These are phyloP conservation scores for Drosophila testacea DNA, from an alignment of 2,888 invertebrate species.

Conservation along the genomic window DNA sequence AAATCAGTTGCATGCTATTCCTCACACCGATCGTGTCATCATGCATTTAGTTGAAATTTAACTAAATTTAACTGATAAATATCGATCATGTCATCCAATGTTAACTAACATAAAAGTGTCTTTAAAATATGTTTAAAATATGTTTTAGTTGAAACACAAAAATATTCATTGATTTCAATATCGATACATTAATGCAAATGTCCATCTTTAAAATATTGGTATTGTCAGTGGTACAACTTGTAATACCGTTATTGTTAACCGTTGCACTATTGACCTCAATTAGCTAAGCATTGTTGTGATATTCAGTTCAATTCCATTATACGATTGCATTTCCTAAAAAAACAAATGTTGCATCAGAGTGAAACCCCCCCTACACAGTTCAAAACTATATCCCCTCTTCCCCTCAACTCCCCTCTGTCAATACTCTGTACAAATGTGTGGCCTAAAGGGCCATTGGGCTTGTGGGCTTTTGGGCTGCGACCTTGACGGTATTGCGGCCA, in stretches of 20 bases:
- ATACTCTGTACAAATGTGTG: background rate
- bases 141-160: no score
- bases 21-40: no score
- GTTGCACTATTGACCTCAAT: constrained; percentile 32
- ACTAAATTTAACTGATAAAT: no score
- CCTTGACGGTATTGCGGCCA: constrained; percentile 68
- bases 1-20: no score
- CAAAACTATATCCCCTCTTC: no score
- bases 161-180: no score
- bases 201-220: no score
- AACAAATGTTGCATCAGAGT: constrained; percentile 36
- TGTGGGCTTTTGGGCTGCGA: constrained; percentile 35
- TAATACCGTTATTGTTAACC: background rate
- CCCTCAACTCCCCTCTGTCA: background rate
- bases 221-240: background rate
- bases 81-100: no score
- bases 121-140: no score
- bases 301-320: constrained; percentile 25
- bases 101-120: no score
- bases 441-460: constrained; percentile 41
- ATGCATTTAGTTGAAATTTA: no score
- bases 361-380: background rate
- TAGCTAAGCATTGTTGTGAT: constrained; percentile 26
- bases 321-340: constrained; percentile 38
- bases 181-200: background rate